phyloP scores from a whole-genome alignment of 2,888 invertebrate genomes.

The Athrips mouffetella region DNA sequence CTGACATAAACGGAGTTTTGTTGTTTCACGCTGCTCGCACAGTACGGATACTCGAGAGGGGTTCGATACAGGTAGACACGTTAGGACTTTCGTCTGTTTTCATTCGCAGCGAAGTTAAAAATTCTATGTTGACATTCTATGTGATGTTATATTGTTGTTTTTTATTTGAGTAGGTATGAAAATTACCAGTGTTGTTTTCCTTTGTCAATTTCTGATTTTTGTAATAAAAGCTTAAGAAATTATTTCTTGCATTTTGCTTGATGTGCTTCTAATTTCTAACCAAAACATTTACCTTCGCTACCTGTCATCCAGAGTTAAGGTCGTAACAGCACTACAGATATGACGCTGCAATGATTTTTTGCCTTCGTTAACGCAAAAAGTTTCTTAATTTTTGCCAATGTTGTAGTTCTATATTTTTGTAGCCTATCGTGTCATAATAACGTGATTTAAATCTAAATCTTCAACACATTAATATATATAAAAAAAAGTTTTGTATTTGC shows the following conservation, averaged over 20 bases:
- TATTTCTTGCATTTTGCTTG: constrained; percentile 58
- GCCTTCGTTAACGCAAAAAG: too few relatives aligned
- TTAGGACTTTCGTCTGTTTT: constrained; percentile 29
- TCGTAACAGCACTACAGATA: too few relatives aligned
- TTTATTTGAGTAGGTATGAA: constrained; percentile 50
- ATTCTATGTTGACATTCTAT: constrained; percentile 38
- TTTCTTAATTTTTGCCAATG: too few relatives aligned
- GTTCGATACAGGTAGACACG: constrained; percentile 67
- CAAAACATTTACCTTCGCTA: neutral
- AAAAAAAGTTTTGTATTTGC: too few relatives aligned
- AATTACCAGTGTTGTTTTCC: constrained; percentile 59
- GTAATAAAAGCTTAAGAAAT: constrained; percentile 57
- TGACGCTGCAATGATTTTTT: too few relatives aligned
- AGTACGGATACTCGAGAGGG: constrained; percentile 70
- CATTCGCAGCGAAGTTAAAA: constrained; percentile 33
- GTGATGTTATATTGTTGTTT: constrained; percentile 43
- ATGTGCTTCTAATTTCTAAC: constrained; percentile 32
- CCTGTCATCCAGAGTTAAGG: too few relatives aligned
- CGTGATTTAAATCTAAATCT: too few relatives aligned
- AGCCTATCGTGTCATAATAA: too few relatives aligned
- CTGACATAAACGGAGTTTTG: constrained; percentile 47
- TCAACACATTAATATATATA: too few relatives aligned
- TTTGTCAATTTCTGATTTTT: constrained; percentile 59
- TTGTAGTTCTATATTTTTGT: too few relatives aligned
- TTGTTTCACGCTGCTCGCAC: constrained; percentile 67